These are phyloP conservation scores for Neodontobutis hainanensis DNA, from an alignment of 2,113 vertebrate genomes.

Conservation along the genomic window DNA sequence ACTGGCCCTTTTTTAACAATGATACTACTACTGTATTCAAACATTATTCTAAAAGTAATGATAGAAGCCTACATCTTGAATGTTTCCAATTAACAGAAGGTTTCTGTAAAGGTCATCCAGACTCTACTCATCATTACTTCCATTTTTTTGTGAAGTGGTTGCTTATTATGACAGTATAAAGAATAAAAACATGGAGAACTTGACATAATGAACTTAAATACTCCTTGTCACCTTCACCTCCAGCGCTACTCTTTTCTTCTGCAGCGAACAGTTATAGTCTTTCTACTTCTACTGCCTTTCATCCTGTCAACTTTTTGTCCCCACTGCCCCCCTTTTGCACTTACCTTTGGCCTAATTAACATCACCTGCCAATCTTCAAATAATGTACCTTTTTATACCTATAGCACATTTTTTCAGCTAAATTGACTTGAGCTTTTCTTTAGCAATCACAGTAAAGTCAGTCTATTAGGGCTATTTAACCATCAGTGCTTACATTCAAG, in stretches of 20 bases:
- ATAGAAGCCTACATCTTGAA: neutral
- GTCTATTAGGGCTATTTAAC: too few species aligned
- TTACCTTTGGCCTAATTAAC: constrained; percentile 5
- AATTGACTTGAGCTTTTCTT: neutral
- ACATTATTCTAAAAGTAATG: neutral
- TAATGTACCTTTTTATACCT: constrained; percentile 1
- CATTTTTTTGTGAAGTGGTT: neutral
- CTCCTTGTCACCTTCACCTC: neutral
- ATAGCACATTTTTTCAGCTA: neutral
- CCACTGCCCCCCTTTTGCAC: neutral
- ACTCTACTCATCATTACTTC: constrained; percentile 4
- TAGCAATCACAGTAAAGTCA: too few species aligned
- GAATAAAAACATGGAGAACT: constrained; percentile 5
- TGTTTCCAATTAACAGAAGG: constrained; percentile 5
- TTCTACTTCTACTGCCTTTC: neutral
- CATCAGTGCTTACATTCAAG: too few species aligned
- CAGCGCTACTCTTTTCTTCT: neutral
- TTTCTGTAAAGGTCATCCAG: constrained; percentile 6
- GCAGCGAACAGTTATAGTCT: neutral
- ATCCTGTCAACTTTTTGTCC: neutral
- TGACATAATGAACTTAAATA: constrained; percentile 11
- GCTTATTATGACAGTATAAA: neutral
- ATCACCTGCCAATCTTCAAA: constrained; percentile 1
- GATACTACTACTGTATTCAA: neutral
- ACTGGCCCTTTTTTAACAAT: too few species aligned